Evolutionary conservation across 2,797 vertebrate species (phyloP).

Genomic region (Anguilla anguilla): DNA sequence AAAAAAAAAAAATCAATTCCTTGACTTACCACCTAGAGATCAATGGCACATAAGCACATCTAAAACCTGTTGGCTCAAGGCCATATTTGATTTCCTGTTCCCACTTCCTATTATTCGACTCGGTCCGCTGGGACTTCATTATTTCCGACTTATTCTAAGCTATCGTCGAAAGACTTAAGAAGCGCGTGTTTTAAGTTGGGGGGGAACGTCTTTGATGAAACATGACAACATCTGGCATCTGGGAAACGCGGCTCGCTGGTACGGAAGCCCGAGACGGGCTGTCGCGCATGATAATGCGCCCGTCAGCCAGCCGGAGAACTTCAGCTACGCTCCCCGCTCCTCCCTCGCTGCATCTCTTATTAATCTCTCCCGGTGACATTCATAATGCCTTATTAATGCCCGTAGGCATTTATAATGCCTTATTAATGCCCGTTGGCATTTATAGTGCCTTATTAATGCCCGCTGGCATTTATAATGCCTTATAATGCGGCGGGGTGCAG

Average conservation of each 20-base stretch:
- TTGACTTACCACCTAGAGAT: constrained; percentile 70
- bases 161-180: constrained; percentile 71
- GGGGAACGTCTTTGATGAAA: constrained; percentile 65
- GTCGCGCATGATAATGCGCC: constrained; percentile 48
- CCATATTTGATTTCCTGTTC: constrained; percentile 76
- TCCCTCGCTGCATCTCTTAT: not conserved
- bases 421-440: not conserved
- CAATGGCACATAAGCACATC: constrained; percentile 76
- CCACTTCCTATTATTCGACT: constrained; percentile 58
- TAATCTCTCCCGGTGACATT: not conserved
- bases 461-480: not conserved
- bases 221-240: constrained; percentile 50
- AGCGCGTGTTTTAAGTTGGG: constrained; percentile 68
- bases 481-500: not conserved
- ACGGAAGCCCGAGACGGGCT: constrained; percentile 35
- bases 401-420: not conserved
- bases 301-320: not conserved
- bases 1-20: constrained; percentile 70
- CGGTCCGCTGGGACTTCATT: constrained; percentile 73
- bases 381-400: not conserved
- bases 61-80: constrained; percentile 76
- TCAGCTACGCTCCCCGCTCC: not conserved
- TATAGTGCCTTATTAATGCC: not conserved
- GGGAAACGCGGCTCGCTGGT: not conserved
- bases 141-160: constrained; percentile 77